Base-by-base conservation (phyloP, 2,888 invertebrate species). In the Nomada fabriciana region DNA sequence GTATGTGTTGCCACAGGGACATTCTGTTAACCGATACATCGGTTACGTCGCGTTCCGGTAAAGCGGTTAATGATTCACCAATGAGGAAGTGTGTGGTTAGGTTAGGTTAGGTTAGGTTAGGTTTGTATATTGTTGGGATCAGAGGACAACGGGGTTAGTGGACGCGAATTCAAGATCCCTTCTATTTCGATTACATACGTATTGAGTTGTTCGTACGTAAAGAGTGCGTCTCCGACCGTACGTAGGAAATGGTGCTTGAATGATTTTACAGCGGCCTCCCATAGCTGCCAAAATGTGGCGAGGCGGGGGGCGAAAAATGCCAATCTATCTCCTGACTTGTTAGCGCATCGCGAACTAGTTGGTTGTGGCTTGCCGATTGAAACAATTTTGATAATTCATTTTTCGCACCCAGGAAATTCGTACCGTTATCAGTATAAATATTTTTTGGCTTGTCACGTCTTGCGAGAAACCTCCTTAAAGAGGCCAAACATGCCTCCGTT, bases 281-380 rank as follows among this genome's bases (percentile, higher is more conserved):
- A 64, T 1, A 61, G 43, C 61, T 43, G 2, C 52, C 52, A 10
- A 52, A 65, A 29, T 68, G 68, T 15, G 57, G 68, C 1, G 68
- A 57, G 0, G 13, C 20, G 0, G 68, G 42, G 9, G 55, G 68
- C 5, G 42, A 15, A 18, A 36, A 36, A 59, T 59, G 36, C 59
- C 59, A 57, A 3, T 4, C 25, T 2, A 57, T 43, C 0, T 2
- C 2, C 5, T 20, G 2, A 3, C 42, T 42, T n/a, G 42, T 13
- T 10, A 65, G 2, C 0, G 36, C 4, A 2, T 29, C 9, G 20
- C 25, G 10, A 0, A 65, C 1, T 2, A 7, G 4, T 2, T 36
- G 29, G 18, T 18, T 36, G 2, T 25, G 25, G 25, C 25, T 25
- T 2, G 25, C 25, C 25, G 25, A 25, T 25, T 25, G 25, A 25